Conservation (phyloP, 2,888 invertebrate species). For the Nudaria mundana region DNA sequence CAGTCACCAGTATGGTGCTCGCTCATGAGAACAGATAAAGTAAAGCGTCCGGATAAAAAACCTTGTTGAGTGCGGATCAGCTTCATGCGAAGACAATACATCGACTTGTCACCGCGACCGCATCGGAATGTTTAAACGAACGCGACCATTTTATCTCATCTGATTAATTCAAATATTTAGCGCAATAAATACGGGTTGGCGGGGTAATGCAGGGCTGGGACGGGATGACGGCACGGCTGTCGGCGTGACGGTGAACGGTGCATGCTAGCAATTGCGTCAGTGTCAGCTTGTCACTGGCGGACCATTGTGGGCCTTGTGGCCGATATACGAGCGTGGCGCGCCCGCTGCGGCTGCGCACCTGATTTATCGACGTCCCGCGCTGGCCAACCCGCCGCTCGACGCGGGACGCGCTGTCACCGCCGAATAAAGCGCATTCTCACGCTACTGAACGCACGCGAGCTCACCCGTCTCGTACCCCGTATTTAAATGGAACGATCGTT, state of each 20-base stretch:
- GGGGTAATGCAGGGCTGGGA: slow-evolving; percentile 40
- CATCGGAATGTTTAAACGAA: slow-evolving; percentile 76
- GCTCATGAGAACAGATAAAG: slow-evolving; percentile 22
- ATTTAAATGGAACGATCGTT: slow-evolving; percentile 78
- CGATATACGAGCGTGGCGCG: slow-evolving; percentile 58
- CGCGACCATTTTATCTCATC: slow-evolving; percentile 76
- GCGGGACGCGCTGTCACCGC: slow-evolving; percentile 64
- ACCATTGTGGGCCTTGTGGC: slow-evolving; percentile 67
- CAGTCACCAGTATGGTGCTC: slow-evolving; percentile 21
- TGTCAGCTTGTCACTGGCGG: slow-evolving; percentile 67
- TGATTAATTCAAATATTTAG: slow-evolving; percentile 81
- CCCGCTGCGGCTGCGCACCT: slow-evolving; percentile 57
- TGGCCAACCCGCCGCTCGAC: slow-evolving; percentile 26
- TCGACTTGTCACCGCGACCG: slow-evolving; percentile 77
- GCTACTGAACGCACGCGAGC: slow-evolving; percentile 79
- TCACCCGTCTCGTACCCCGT: slow-evolving; percentile 66
- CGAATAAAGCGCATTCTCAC: slow-evolving; percentile 80
- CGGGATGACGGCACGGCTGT: slow-evolving; percentile 47
- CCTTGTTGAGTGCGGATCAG: slow-evolving; percentile 55
- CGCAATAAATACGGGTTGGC: slow-evolving; percentile 71
- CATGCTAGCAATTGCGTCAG: slow-evolving; percentile 74
- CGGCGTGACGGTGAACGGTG: slow-evolving; percentile 56
- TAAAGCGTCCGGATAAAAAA: slow-evolving; percentile 46
- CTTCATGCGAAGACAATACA: slow-evolving; percentile 74
- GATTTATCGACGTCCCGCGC: slow-evolving; percentile 74